A percentile compares a stretch with the other conserved stretches of the same genome.
Conservation (phyloP, 2,888 invertebrate species). For the Drosophila prolongata region DNA sequence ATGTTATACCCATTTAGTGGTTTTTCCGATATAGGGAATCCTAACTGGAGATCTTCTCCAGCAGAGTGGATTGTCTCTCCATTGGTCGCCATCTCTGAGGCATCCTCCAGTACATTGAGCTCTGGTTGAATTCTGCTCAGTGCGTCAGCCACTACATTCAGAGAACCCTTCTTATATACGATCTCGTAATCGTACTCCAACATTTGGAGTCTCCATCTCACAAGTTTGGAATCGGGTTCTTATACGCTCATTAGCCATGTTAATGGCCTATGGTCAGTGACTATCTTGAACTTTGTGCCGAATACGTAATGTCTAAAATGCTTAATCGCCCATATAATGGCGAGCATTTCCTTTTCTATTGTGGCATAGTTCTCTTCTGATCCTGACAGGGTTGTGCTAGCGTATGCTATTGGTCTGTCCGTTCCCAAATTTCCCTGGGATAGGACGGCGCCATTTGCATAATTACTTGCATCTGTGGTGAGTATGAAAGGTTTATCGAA, state of each 20-base stretch:
- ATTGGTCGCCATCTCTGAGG: neutral
- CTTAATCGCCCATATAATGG: too few species aligned
- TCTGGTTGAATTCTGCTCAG: neutral
- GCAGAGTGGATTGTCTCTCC: neutral
- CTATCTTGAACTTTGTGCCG: too few species aligned
- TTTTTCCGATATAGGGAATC: neutral
- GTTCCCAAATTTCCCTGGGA: too few species aligned
- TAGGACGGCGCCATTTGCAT: too few species aligned
- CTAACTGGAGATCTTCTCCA: neutral
- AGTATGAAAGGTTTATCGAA: too few species aligned
- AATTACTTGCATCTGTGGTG: too few species aligned
- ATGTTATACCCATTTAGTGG: neutral
- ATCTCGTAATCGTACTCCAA: constrained; percentile 1
- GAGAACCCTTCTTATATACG: neutral
- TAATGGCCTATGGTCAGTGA: constrained; percentile 1
- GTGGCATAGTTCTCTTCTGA: too few species aligned
- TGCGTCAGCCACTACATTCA: neutral
- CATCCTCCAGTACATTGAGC: neutral
- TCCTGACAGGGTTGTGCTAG: too few species aligned
- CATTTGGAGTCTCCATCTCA: neutral
- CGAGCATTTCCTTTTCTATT: too few species aligned
- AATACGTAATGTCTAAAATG: too few species aligned
- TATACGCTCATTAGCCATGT: neutral
- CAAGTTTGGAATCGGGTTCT: neutral
- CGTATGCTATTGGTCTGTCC: too few species aligned